A percentile compares a stretch with the other conserved stretches of the same genome.
phyloP scores from a whole-genome alignment of 2,113 vertebrate genomes.

The Egretta garzetta region DNA sequence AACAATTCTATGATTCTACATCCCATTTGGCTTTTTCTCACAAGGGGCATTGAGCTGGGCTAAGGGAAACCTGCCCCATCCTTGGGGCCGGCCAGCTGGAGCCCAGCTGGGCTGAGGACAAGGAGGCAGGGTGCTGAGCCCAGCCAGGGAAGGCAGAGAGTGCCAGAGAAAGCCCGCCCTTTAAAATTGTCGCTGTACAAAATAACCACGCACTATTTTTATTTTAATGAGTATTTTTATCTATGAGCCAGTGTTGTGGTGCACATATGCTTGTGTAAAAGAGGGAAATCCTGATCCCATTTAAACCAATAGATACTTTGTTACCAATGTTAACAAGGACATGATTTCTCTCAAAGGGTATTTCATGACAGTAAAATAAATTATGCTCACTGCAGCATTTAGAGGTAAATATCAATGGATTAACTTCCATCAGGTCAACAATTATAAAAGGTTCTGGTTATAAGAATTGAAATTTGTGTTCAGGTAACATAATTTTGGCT shows the following conservation, averaged over 20 bases:
- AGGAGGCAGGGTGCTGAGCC: background rate
- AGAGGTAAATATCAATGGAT: background rate
- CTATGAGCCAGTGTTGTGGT: background rate
- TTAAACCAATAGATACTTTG: background rate
- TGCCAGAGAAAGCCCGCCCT: background rate
- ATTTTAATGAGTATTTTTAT: background rate
- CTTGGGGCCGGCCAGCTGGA: background rate
- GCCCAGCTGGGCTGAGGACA: accelerated
- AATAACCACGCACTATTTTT: background rate
- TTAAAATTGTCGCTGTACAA: background rate
- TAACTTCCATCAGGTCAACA: background rate
- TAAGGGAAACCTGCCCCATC: accelerated
- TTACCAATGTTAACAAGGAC: background rate
- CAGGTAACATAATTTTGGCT: background rate
- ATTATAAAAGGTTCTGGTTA: background rate
- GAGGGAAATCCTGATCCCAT: background rate
- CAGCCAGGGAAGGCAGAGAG: background rate
- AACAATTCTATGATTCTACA: no score
- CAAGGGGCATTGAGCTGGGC: background rate
- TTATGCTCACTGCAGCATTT: background rate
- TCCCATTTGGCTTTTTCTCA: background rate
- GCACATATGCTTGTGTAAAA: background rate
- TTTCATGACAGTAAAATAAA: background rate
- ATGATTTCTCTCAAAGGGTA: background rate
- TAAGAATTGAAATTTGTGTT: background rate